Percentiles rank a stretch among this genome's conserved stretches.
Evolutionary conservation across 2,113 vertebrate species (phyloP).

Genomic region (Tetrax tetrax): DNA sequence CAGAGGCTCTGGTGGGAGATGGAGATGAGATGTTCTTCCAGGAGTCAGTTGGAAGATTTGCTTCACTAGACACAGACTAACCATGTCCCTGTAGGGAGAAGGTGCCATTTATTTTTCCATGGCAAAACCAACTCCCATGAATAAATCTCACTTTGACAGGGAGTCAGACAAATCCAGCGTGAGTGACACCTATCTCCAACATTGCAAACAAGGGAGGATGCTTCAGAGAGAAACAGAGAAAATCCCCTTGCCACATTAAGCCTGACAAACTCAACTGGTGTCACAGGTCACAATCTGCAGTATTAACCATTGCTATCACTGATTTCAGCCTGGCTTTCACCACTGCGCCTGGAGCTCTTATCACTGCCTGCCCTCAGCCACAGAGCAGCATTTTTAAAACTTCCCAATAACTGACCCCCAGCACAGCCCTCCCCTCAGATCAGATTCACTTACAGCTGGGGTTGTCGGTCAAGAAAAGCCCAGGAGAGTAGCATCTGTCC

Average conservation of each 20-base stretch:
- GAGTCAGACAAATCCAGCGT: not conserved
- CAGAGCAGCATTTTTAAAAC: not conserved
- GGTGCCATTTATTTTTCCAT: not conserved
- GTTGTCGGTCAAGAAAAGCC: not conserved
- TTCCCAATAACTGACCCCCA: not conserved
- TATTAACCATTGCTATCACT: not conserved
- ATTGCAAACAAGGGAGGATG: not conserved
- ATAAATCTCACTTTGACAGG: not conserved
- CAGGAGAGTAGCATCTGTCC: not conserved
- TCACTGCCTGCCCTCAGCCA: accelerated
- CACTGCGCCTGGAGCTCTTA: not conserved
- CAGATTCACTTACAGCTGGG: not conserved
- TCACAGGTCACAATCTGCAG: not conserved
- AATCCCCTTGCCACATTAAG: not conserved
- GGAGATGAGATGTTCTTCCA: not conserved
- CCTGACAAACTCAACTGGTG: not conserved
- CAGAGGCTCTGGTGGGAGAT: not conserved
- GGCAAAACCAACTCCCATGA: not conserved
- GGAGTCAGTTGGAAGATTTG: not conserved
- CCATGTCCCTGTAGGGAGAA: not conserved
- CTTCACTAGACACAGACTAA: not conserved
- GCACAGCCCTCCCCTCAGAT: not conserved
- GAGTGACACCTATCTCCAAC: not conserved
- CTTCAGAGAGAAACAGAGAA: not conserved
- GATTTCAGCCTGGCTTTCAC: not conserved